Evolutionary conservation across 1,140 invertebrate species (phyloP).

Genomic region (Caenorhabditis brenneri): DNA sequence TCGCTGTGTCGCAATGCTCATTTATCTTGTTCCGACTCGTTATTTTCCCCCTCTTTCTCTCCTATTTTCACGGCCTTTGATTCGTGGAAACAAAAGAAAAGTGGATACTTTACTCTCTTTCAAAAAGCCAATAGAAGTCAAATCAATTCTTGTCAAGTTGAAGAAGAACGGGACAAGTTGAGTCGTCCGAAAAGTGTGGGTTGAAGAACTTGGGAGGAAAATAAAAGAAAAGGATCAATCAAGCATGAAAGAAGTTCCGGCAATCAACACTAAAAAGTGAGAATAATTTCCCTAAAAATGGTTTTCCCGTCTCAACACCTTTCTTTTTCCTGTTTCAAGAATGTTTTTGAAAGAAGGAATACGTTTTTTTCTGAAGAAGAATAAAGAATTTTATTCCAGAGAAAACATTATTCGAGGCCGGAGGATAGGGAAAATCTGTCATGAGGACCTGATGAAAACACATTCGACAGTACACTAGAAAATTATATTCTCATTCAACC

Average conservation of each 20-base stretch:
- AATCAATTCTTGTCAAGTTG: constrained; percentile 34
- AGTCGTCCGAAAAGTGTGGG: not conserved
- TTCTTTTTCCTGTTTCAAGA: not conserved
- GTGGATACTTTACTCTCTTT: too few relatives aligned
- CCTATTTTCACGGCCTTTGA: constrained; percentile 2
- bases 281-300: not conserved
- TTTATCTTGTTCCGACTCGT: constrained; percentile 30
- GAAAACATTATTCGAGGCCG: too few relatives aligned
- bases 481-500: too few relatives aligned
- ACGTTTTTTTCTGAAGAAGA: not conserved
- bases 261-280: not conserved
- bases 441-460: too few relatives aligned
- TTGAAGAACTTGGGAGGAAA: not conserved
- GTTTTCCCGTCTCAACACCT: not conserved
- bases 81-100: not conserved
- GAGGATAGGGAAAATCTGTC: too few relatives aligned
- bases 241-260: not conserved
- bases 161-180: not conserved
- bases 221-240: not conserved
- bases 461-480: too few relatives aligned
- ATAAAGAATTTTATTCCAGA: too few relatives aligned
- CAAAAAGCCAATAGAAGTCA: constrained; percentile 19
- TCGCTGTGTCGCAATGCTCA: constrained; percentile 25
- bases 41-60: constrained; percentile 2
- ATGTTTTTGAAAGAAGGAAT: not conserved